Evolutionary conservation across 2,113 vertebrate genomes (phyloP).

Genomic region (Lonchura striata): DNA sequence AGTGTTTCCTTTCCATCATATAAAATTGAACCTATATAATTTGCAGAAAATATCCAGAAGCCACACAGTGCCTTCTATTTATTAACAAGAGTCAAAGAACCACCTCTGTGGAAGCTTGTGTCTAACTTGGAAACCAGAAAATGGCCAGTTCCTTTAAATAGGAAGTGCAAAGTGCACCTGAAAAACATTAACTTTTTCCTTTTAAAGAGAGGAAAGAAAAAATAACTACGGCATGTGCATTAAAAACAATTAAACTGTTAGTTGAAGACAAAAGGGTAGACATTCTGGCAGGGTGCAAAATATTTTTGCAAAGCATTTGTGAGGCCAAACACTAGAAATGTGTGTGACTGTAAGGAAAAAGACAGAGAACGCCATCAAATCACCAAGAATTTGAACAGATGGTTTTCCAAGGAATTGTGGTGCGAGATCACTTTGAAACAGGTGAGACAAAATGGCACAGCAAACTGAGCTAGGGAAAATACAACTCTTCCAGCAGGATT

Average conservation of each 20-base stretch:
- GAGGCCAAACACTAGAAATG: background rate
- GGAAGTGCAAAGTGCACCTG: background rate
- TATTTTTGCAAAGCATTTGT: background rate
- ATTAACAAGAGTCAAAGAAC: background rate
- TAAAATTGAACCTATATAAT: constrained; percentile 26
- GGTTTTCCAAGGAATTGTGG: background rate
- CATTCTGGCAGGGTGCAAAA: background rate
- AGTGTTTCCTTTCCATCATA: background rate
- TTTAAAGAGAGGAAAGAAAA: background rate
- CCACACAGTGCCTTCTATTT: background rate
- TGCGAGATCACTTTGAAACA: background rate
- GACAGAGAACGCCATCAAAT: background rate
- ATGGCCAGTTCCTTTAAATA: background rate
- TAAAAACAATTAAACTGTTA: background rate
- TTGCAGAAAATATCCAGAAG: constrained; percentile 29
- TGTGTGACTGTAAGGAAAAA: background rate
- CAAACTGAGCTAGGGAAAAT: background rate
- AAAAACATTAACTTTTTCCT: background rate
- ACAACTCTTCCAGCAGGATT: background rate
- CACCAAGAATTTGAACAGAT: background rate
- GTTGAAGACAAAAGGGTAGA: background rate
- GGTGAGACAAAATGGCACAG: background rate
- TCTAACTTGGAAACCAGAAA: background rate
- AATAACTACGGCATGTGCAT: background rate
- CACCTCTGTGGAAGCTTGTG: background rate